Percentiles rank a stretch among this genome's conserved stretches.
Evolutionary conservation across 2,888 invertebrate genomes (phyloP).

Genomic region (Nysson spinosus): DNA sequence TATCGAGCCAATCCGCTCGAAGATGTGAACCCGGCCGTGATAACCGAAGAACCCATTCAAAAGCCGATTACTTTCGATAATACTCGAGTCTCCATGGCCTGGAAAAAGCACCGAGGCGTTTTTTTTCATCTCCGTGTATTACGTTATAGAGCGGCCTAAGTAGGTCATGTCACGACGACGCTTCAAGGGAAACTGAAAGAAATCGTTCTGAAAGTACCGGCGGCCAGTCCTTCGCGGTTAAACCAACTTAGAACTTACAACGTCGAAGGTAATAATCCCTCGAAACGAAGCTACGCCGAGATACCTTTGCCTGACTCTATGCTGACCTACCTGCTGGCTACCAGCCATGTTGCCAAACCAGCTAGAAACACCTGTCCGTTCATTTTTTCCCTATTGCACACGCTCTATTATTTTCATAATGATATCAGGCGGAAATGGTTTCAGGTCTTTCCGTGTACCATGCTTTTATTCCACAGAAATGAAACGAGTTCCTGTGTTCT

Average conservation of each 20-base stretch:
- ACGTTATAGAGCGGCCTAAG: not conserved
- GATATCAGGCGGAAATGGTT: slow-evolving; percentile 11
- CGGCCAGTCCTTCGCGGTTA: not conserved
- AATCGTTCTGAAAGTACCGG: slow-evolving; percentile 4
- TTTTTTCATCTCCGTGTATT: slow-evolving; percentile 4
- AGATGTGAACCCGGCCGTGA: slow-evolving; percentile 11
- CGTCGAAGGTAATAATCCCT: not conserved
- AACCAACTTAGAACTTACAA: slow-evolving; percentile 12
- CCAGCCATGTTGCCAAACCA: slow-evolving; percentile 3
- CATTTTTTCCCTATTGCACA: slow-evolving; percentile 44
- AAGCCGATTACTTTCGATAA: slow-evolving; percentile 36
- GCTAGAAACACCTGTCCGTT: slow-evolving; percentile 47
- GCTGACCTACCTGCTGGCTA: slow-evolving; percentile 11
- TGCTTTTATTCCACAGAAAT: not conserved
- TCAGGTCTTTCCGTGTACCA: not conserved
- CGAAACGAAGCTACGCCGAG: not conserved
- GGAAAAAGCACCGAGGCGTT: slow-evolving; percentile 15
- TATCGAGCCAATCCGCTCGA: no score
- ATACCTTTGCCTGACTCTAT: not conserved
- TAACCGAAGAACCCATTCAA: slow-evolving; percentile 16
- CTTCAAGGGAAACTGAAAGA: slow-evolving; percentile 3
- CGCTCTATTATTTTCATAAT: slow-evolving; percentile 37
- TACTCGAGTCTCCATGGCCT: slow-evolving; percentile 5
- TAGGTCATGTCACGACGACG: not conserved
- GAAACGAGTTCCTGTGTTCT: no score